Base-by-base conservation (phyloP, 2,888 invertebrate genomes). In the Eumerus sabulonum region DNA sequence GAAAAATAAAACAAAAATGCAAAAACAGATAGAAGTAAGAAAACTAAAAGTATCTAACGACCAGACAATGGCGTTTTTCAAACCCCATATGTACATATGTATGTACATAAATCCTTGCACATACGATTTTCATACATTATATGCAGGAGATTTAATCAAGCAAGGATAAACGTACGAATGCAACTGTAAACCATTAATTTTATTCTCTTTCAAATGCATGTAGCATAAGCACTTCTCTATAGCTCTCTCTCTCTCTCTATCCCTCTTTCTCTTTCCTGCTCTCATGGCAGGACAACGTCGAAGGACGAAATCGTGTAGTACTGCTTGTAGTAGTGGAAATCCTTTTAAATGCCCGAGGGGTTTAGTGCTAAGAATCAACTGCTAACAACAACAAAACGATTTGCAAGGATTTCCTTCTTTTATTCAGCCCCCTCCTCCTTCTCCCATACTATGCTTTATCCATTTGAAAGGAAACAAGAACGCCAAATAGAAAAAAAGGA, bases 171-270 rank as follows among this genome's bases (percentile, higher is more conserved):
- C 62, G 81, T 64, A 81, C 64, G 56, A 76, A 56, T 81, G 76
- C 81, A 81, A 81, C 64, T 81, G 71, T 67, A 71, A 74, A 66
- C 71, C 81, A 81, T 81, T 81, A 81, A 81, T 76, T 76, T 81
- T 62, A 66, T 74, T 79, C 27, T 27, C 27, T 68, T 70, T 60
- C 59, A 64, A 79, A 73, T 79, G 64, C 12, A 57, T 42, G 68
- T 63, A 62, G 59, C 40, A 74, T 16, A 45, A 63, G 74, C 73
- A 70, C 79, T 79, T 68, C 59, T 40, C 59, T 45, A 13, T n/a
- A 70, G 74, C 27, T 27, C 27, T 27, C 27, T 27, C 27, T 2
- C 27, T 27, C 27, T 2, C 7, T 7, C 27, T 7, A 27, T 7
- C 27, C 7, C 27, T 7, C 27, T 27, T 27, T 27, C 3, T 7